These are phyloP conservation scores for Nothocercus julius DNA, from an alignment of 2,113 vertebrate genomes.

Conservation along the genomic window DNA sequence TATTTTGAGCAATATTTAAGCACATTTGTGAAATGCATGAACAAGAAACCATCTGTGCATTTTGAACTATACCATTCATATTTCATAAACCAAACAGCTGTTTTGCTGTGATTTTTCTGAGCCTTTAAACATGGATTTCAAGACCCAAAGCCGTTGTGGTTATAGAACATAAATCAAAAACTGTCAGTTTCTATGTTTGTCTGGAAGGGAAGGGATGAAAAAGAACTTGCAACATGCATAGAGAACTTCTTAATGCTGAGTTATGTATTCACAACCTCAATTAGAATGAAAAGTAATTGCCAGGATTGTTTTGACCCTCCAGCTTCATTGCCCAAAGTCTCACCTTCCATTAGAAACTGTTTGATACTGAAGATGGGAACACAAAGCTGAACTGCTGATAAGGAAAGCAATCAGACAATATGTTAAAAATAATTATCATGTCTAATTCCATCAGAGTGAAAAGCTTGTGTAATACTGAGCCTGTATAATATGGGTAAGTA, in stretches of 20 bases:
- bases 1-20: constrained; percentile 68
- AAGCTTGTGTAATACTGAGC: background rate
- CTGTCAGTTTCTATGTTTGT: constrained; percentile 12
- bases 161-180: constrained; percentile 20
- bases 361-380: background rate
- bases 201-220: background rate
- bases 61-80: constrained; percentile 51
- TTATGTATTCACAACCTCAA: background rate
- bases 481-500: background rate
- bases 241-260: background rate
- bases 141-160: background rate
- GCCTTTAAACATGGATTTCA: constrained; percentile 42
- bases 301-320: constrained; percentile 5
- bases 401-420: background rate
- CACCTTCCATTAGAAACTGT: background rate
- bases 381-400: background rate
- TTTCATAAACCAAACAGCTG: constrained; percentile 60
- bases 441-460: background rate
- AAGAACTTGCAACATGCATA: background rate
- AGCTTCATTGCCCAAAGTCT: background rate
- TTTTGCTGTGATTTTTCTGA: constrained; percentile 51
- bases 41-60: constrained; percentile 60
- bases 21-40: constrained; percentile 53
- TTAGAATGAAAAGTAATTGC: constrained; percentile 9
- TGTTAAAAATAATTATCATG: background rate